Conservation (phyloP, 2,888 invertebrate genomes). For the Dryobota labecula region DNA sequence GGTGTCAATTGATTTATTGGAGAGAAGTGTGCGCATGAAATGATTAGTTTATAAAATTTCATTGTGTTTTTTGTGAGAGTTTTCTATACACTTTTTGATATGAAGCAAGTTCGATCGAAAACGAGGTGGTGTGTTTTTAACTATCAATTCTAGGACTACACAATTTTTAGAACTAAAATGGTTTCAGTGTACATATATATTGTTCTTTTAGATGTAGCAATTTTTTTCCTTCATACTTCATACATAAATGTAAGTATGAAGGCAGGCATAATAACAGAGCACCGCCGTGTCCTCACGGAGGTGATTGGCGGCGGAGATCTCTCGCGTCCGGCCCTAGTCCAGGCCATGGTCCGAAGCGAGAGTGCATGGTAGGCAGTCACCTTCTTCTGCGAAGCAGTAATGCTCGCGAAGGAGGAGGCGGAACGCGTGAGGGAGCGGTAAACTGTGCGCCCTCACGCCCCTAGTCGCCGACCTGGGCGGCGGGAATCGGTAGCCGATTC, state of each 20-base stretch:
- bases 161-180: background rate
- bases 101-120: background rate
- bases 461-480: too few species aligned
- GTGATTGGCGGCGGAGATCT: too few species aligned
- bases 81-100: background rate
- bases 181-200: background rate
- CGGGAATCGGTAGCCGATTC: too few species aligned
- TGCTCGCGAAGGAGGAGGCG: too few species aligned
- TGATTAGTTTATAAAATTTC: background rate
- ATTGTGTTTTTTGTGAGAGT: background rate
- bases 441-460: too few species aligned
- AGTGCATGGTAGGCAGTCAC: too few species aligned
- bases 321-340: too few species aligned
- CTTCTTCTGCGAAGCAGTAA: too few species aligned
- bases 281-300: too few species aligned
- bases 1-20: conserved; percentile 9
- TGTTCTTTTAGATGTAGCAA: background rate
- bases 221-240: background rate
- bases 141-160: background rate
- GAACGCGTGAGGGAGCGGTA: too few species aligned
- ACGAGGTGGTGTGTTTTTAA: background rate
- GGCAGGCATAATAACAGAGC: background rate
- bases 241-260: background rate
- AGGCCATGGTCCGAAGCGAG: too few species aligned
- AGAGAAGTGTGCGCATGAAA: background rate